phyloP scores from a whole-genome alignment of 2,888 invertebrate genomes.

The Hypena proboscidalis region DNA sequence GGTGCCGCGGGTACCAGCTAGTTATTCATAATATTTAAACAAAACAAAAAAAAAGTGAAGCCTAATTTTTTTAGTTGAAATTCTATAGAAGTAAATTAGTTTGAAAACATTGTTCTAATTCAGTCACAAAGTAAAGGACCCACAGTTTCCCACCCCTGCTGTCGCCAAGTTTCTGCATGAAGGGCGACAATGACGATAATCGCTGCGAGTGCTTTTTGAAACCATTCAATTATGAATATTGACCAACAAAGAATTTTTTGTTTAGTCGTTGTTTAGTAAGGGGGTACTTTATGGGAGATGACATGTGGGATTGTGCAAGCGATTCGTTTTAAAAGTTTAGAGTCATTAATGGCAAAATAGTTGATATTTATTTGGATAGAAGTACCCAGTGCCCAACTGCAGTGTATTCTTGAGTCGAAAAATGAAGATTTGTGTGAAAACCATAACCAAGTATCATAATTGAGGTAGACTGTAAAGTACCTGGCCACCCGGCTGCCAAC shows the following conservation, averaged over 20 bases:
- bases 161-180: conserved; percentile 41
- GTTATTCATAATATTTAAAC: too few relatives aligned
- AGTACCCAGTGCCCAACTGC: too few relatives aligned
- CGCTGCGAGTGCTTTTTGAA: conserved; percentile 71
- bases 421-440: neutral
- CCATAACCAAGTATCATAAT: too few relatives aligned
- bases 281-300: conserved; percentile 22
- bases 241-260: conserved; percentile 53
- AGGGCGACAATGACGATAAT: conserved; percentile 78
- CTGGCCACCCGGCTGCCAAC: too few relatives aligned
- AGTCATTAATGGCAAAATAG: too few relatives aligned
- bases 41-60: too few relatives aligned
- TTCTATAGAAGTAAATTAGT: too few relatives aligned
- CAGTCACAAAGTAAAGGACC: conserved; percentile 8
- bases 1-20: too few relatives aligned
- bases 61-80: too few relatives aligned
- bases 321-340: neutral
- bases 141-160: conserved; percentile 52
- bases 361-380: too few relatives aligned
- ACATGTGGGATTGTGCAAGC: neutral
- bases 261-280: conserved; percentile 25
- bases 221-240: conserved; percentile 78
- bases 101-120: neutral
- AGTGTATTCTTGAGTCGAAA: too few relatives aligned
- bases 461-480: too few relatives aligned